phyloP scores from a whole-genome alignment of 2,113 vertebrate species.

The Rhynchomys soricoides region DNA sequence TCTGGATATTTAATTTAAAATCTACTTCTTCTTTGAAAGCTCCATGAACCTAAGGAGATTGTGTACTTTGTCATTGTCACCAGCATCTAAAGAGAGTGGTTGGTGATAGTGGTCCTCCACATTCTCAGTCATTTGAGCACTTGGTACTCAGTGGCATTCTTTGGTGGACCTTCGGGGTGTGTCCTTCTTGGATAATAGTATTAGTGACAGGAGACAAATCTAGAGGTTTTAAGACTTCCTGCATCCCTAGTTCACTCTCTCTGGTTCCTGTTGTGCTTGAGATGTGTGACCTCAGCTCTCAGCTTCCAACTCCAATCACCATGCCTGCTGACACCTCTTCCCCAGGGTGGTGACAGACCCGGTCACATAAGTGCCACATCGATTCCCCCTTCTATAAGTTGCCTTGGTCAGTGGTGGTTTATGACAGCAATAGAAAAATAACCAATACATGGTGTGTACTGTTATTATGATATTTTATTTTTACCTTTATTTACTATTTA shows the following conservation, averaged over 20 bases:
- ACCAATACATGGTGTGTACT: too few relatives aligned
- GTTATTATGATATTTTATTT: too few relatives aligned
- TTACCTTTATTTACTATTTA: background rate
- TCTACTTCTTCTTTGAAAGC: background rate
- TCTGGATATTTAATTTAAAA: slow-evolving; percentile 9
- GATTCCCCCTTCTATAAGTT: background rate
- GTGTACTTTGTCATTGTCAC: background rate
- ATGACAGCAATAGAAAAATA: background rate
- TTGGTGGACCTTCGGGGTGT: background rate
- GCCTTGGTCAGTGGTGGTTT: background rate
- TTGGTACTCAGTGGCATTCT: background rate
- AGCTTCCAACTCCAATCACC: background rate
- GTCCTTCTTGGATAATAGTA: background rate
- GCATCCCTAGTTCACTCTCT: background rate
- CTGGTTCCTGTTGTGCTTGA: background rate
- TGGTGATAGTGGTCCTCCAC: background rate
- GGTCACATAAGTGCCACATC: background rate
- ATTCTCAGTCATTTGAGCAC: background rate
- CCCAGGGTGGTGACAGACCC: background rate
- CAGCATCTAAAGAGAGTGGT: background rate
- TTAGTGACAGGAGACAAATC: background rate
- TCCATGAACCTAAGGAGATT: background rate
- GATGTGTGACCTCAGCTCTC: background rate
- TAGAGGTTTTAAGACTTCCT: background rate
- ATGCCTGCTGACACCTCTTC: background rate